Base-by-base conservation (phyloP, 1,140 invertebrate genomes). In the Diploscapter pachys region DNA sequence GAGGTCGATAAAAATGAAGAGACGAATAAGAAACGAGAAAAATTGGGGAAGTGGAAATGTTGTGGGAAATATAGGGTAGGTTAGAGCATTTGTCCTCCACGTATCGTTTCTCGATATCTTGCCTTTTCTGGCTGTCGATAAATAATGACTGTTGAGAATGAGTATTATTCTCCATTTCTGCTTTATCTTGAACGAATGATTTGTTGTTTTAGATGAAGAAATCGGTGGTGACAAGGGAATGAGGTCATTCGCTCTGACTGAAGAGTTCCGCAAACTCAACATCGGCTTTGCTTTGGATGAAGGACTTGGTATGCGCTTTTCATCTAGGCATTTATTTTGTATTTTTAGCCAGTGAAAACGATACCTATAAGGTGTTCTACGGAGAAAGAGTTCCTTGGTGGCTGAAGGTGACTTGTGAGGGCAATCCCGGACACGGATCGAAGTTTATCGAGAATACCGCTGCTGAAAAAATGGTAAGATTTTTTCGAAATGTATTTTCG, bases 211-310 rank as follows among this genome's bases (percentile, higher is more conserved):
- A 68, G 94, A 96, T 87, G 95, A 97, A 86, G 95, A 97, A 89
- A 91, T 93, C 81, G 94, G 93, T 0, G 93, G 93, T 3, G 85
- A 88, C 2, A 88, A 90, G 62, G 94, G 94, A 31, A 95, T 96
- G 93, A 87, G 89, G 73, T 86, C 89, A 73, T 96, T 95, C 87
- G 90, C 94, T 0, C 82, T 90, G 9, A 91, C 90, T 0, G 85
- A 90, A 49, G 90, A 92, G 57, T 96, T 96, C 82, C 90, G 90
- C 81, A 86, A 89, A 5, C 85, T 97, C 11, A 96, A 96, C 83
- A 87, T 96, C 75, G 94, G 92, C 1, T 93, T 95, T 87, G 90
- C 91, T 13, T 84, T 98, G 62, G 94, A 98, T 87, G 95, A 98
- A 88, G 94, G 88, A 50, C 53, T 85, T 48, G 31, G 31, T 31